A percentile compares a stretch with the other conserved stretches of the same genome.
These are phyloP conservation scores for Rhipidura dahli DNA, from an alignment of 2,113 vertebrate genomes.

Conservation along the genomic window DNA sequence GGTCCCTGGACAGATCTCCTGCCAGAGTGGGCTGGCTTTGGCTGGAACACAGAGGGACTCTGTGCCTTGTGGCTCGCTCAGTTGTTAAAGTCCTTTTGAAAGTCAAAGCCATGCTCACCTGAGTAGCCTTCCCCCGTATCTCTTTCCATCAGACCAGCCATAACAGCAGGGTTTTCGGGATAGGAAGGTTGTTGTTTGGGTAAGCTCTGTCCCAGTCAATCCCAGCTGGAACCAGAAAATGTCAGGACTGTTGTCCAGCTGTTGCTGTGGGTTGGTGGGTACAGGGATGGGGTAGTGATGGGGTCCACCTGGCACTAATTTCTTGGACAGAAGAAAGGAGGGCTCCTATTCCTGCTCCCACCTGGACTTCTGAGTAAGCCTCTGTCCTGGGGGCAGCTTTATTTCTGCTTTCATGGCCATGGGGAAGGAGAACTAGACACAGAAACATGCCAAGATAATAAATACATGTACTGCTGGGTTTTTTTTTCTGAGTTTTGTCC, in stretches of 20 bases:
- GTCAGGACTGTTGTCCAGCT: neutral
- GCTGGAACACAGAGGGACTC: neutral
- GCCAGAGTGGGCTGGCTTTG: neutral
- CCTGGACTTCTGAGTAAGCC: neutral
- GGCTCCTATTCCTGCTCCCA: neutral
- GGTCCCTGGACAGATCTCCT: neutral
- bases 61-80: neutral
- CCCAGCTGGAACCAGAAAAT: neutral
- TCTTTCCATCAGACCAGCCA: rapidly evolving
- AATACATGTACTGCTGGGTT: rapidly evolving
- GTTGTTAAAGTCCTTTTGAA: neutral
- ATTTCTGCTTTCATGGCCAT: neutral
- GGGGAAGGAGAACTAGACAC: neutral
- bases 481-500: neutral
- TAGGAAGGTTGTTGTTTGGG: neutral
- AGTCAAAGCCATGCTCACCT: neutral
- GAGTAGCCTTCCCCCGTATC: neutral
- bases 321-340: neutral
- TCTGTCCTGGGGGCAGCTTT: neutral
- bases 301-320: neutral
- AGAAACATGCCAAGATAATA: neutral
- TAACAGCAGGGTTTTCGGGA: neutral
- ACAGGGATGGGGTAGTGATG: rapidly evolving
- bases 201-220: neutral
- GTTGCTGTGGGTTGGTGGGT: neutral